Evolutionary conservation across 2,888 invertebrate species (phyloP), one percentile per base, ranked within the genome.

Genomic region (Hartigia nigra): DNA sequence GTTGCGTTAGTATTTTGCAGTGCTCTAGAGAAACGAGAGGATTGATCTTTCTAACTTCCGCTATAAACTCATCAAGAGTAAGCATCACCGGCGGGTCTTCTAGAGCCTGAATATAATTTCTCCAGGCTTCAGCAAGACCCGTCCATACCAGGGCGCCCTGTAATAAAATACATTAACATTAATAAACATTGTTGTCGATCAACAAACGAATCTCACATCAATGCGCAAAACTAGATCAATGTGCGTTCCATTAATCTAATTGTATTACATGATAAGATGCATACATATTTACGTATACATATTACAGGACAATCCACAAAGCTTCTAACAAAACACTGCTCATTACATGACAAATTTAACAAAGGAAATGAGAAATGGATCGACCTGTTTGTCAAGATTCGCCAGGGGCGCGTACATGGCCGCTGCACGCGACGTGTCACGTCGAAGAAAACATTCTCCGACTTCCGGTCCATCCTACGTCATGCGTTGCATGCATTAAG

Each of bases 401-500:
- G 90, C 90, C 91, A 91, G 88, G 88, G 90, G 91, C 90, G 88
- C 90, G 90, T 91, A 91, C 90, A 87, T 88, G 87, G 90, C 89
- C 90, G 88, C 89, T 87, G 90, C 90, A 87, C 88, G 88, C 88
- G 90, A 87, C 87, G 88, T 87, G 87, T 91, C 90, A 88, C 89
- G 89, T 87, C 88, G 90, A 84, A 88, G 90, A 89, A 88, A 89
- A 90, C 86, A 90, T 89, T 90, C 91, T 85, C 88, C 90, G 86
- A 89, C 88, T 88, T 90, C 91, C 87, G 88, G 88, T 91, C 90
- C 91, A 82, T 89, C 91, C 91, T 91, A 91, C 88, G 89, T 90
- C 90, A 91, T 91, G 91, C 91, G 89, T 90, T 88, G 87, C 91
- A 91, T 91, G 91, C 91, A 91, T 90, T 90, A 91, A 91, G 89